phyloP scores from a whole-genome alignment of 2,888 invertebrate species.

The Lochmaea crataegi region DNA sequence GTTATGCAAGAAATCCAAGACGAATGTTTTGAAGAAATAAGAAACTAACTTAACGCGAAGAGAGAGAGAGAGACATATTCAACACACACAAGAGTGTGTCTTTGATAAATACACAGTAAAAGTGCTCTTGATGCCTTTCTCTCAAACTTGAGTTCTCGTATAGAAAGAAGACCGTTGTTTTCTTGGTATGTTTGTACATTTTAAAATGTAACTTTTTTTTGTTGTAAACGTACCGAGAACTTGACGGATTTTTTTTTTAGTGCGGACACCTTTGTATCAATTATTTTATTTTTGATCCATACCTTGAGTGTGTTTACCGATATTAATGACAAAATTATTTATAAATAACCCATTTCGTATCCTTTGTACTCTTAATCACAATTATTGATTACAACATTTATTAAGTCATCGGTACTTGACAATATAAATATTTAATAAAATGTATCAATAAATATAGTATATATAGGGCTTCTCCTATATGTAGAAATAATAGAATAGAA shows the following conservation, averaged over 20 bases:
- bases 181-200: constrained; percentile 34
- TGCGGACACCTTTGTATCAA: too few relatives aligned
- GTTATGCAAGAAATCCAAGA: constrained; percentile 34
- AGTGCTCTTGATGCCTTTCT: constrained; percentile 44
- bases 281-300: too few relatives aligned
- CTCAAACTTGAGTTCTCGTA: constrained; percentile 28
- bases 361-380: too few relatives aligned
- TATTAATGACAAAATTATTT: neutral
- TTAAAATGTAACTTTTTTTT: constrained; percentile 19
- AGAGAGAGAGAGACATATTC: constrained; percentile 23
- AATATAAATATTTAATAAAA: too few relatives aligned
- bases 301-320: neutral
- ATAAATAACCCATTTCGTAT: neutral
- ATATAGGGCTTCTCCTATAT: too few relatives aligned
- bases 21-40: constrained; percentile 23
- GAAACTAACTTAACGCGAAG: constrained; percentile 14
- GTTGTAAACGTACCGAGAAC: neutral
- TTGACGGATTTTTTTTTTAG: constrained; percentile 16
- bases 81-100: constrained; percentile 24
- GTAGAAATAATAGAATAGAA: too few relatives aligned
- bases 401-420: neutral
- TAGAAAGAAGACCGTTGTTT: constrained; percentile 35
- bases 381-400: neutral
- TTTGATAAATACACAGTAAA: constrained; percentile 40
- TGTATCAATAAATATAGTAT: too few relatives aligned